A percentile compares a stretch with the other conserved stretches of the same genome.
Conservation (phyloP, 2,797 vertebrate genomes). For the Siniperca undulata region DNA sequence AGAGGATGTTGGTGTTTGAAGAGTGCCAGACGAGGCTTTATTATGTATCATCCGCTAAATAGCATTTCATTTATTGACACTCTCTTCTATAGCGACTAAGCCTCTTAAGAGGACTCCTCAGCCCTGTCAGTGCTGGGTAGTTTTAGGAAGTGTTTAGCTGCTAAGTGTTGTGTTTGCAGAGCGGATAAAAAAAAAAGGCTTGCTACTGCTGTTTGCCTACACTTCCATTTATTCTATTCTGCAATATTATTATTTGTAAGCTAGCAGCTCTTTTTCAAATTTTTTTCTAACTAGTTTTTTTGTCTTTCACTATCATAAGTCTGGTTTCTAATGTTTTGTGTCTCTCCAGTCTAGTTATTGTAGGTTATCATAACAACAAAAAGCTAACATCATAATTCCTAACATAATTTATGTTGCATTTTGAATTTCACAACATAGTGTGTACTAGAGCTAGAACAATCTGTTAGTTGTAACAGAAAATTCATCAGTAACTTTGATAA, state of each 20-base stretch:
- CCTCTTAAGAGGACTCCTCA: slow-evolving; percentile 84
- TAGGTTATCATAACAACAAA: not conserved
- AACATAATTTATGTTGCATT: not conserved
- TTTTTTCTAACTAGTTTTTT: not conserved
- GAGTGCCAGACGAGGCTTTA: slow-evolving; percentile 85
- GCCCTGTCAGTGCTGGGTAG: slow-evolving; percentile 52
- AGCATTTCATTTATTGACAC: slow-evolving; percentile 89
- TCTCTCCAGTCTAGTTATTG: not conserved
- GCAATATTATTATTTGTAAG: slow-evolving; percentile 10
- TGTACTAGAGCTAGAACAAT: accelerated
- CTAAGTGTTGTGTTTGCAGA: slow-evolving; percentile 69
- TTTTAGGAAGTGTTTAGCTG: slow-evolving; percentile 72
- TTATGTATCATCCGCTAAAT: slow-evolving; percentile 88
- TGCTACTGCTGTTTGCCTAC: slow-evolving; percentile 46
- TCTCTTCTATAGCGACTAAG: slow-evolving; percentile 82
- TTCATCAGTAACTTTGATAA: not conserved
- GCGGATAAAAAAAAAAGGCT: slow-evolving; percentile 41
- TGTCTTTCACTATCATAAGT: not conserved
- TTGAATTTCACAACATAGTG: not conserved
- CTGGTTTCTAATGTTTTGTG: not conserved
- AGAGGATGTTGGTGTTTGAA: slow-evolving; percentile 92
- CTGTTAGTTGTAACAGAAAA: not conserved
- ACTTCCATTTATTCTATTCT: slow-evolving; percentile 2
- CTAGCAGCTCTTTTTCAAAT: not conserved
- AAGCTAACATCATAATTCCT: not conserved